A percentile compares a stretch with the other conserved stretches of the same genome.
Conservation (phyloP, 2,888 invertebrate species). For the Choreutis nemorana region DNA sequence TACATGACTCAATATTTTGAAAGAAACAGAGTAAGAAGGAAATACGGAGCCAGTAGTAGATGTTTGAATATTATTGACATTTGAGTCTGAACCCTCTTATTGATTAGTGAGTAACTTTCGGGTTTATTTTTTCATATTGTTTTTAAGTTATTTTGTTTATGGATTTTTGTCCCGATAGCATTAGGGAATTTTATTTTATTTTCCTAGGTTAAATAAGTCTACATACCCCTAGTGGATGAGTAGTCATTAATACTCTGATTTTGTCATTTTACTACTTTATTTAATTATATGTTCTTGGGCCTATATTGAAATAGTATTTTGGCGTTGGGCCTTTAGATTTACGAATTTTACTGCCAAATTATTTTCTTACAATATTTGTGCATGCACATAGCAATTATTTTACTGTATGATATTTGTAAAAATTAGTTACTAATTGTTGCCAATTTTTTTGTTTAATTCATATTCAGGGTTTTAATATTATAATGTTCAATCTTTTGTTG, state of each 20-base stretch:
- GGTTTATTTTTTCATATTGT: constrained; percentile 65
- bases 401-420: constrained; percentile 60
- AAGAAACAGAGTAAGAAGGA: constrained; percentile 25
- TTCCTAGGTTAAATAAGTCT: constrained; percentile 56
- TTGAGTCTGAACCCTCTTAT: constrained; percentile 60
- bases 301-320: constrained; percentile 63
- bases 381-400: constrained; percentile 65
- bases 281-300: constrained; percentile 57
- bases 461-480: constrained; percentile 64
- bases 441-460: constrained; percentile 60
- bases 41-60: constrained; percentile 13
- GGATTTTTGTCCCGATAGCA: constrained; percentile 66
- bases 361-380: constrained; percentile 66
- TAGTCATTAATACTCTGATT: constrained; percentile 61
- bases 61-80: constrained; percentile 32
- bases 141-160: constrained; percentile 66
- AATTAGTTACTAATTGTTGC: constrained; percentile 64
- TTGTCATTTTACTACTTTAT: constrained; percentile 60
- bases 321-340: constrained; percentile 64
- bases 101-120: constrained; percentile 65
- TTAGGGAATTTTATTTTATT: constrained; percentile 66
- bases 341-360: constrained; percentile 68
- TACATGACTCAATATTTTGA: constrained; percentile 31
- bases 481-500: constrained; percentile 60
- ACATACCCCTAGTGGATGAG: constrained; percentile 48